phyloP scores from a whole-genome alignment of 1,140 invertebrate genomes.

The Drosophila prosaltans region DNA sequence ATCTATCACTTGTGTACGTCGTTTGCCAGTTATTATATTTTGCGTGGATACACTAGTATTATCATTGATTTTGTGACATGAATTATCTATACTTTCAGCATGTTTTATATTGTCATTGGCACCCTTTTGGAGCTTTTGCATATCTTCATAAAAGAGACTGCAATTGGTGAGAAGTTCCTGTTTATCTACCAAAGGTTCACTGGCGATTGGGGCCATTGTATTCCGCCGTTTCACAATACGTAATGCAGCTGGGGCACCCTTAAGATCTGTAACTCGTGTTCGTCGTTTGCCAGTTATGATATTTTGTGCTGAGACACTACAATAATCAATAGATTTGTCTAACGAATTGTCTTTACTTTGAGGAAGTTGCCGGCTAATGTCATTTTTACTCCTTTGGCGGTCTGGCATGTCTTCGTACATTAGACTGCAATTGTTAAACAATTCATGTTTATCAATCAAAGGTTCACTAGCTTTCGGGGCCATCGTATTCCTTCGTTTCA shows the following conservation, averaged over 20 bases:
- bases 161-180: neutral
- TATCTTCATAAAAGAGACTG: constrained; percentile 1
- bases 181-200: constrained; percentile 6
- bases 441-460: constrained; percentile 42
- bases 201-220: neutral
- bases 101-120: neutral
- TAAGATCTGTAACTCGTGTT: constrained; percentile 33
- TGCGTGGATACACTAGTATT: constrained; percentile 73
- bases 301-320: constrained; percentile 70
- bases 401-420: constrained; percentile 44
- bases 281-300: constrained; percentile 67
- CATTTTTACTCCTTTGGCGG: neutral
- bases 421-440: constrained; percentile 34
- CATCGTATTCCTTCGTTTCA: constrained; percentile 58
- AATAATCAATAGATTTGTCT: constrained; percentile 63
- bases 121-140: constrained; percentile 2
- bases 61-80: constrained; percentile 64
- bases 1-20: constrained; percentile 44
- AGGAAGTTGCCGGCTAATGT: neutral
- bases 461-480: constrained; percentile 46
- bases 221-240: neutral
- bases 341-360: constrained; percentile 48
- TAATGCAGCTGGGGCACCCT: neutral
- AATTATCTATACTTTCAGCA: constrained; percentile 35
- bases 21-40: constrained; percentile 71